phyloP scores from a whole-genome alignment of 2,888 invertebrate species.

The Harmothoe impar region DNA sequence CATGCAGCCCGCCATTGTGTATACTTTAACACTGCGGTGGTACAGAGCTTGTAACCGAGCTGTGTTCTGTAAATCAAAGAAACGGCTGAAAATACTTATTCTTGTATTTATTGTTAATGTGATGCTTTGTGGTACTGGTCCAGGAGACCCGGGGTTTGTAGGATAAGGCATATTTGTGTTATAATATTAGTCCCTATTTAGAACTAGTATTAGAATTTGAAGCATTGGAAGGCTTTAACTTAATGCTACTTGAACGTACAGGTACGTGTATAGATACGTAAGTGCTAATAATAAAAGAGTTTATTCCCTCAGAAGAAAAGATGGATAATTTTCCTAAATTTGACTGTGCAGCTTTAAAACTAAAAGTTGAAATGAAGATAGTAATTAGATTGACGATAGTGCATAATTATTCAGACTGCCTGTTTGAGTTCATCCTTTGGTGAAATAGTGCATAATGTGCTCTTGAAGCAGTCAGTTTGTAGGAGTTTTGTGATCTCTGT shows the following conservation, averaged over 20 bases:
- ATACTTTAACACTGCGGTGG: not conserved
- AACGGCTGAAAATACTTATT: conserved; percentile 53
- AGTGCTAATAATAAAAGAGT: not conserved
- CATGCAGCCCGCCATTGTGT: not conserved
- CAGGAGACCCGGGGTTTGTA: not conserved
- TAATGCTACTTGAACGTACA: not conserved
- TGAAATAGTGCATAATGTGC: too few relatives aligned
- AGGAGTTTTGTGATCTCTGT: not conserved
- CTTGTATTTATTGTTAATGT: not conserved
- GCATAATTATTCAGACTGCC: too few relatives aligned
- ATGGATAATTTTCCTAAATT: not conserved
- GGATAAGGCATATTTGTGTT: not conserved
- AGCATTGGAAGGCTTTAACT: not conserved
- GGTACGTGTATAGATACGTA: not conserved
- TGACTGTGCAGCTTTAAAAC: too few relatives aligned
- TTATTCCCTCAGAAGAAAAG: not conserved
- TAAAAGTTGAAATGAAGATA: too few relatives aligned
- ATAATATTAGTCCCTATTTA: conserved; percentile 9
- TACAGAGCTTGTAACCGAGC: not conserved
- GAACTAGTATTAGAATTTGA: not conserved
- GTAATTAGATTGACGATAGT: too few relatives aligned
- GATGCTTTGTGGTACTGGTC: not conserved
- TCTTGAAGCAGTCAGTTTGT: too few relatives aligned
- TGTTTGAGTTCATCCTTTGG: too few relatives aligned
- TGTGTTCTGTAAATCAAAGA: not conserved